Conservation (phyloP, 2,797 vertebrate genomes). For the Neopelma chrysocephalum region DNA sequence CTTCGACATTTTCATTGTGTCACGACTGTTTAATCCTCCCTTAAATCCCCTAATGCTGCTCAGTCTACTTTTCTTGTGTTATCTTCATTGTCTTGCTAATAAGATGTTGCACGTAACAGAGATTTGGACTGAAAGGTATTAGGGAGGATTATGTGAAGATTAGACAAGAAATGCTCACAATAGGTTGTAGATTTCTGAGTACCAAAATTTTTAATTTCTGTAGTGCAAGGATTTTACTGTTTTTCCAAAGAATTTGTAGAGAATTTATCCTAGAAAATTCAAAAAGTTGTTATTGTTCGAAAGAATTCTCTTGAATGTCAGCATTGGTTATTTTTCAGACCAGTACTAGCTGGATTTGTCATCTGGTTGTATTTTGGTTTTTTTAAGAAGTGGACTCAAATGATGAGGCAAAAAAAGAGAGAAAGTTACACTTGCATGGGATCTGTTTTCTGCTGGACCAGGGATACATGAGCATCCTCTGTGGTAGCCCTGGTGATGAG, state of each 20-base stretch:
- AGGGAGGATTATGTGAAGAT: conserved; percentile 61
- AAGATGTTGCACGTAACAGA: conserved; percentile 28
- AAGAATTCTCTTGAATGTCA: not conserved
- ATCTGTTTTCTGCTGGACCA: not conserved
- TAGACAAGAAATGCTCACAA: conserved; percentile 30
- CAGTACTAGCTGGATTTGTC: not conserved
- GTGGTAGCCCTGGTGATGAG: not conserved
- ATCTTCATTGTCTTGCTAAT: conserved; percentile 49
- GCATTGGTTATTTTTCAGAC: not conserved
- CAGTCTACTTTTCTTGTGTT: conserved; percentile 23
- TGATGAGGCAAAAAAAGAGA: not conserved
- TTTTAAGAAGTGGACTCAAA: not conserved
- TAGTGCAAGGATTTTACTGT: not conserved
- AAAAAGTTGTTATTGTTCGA: not conserved
- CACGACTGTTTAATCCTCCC: conserved; percentile 36
- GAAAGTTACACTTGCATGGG: not conserved
- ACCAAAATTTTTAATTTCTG: not conserved
- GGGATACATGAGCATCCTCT: not conserved
- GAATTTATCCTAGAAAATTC: not conserved
- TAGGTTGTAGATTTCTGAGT: not conserved
- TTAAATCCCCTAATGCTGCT: conserved; percentile 19
- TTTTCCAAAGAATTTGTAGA: not conserved
- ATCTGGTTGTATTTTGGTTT: not conserved
- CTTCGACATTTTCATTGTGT: conserved; percentile 4
- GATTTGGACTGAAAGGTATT: conserved; percentile 61